These are phyloP conservation scores for Calidris pygmaea DNA, from an alignment of 2,113 vertebrate genomes.

Conservation along the genomic window DNA sequence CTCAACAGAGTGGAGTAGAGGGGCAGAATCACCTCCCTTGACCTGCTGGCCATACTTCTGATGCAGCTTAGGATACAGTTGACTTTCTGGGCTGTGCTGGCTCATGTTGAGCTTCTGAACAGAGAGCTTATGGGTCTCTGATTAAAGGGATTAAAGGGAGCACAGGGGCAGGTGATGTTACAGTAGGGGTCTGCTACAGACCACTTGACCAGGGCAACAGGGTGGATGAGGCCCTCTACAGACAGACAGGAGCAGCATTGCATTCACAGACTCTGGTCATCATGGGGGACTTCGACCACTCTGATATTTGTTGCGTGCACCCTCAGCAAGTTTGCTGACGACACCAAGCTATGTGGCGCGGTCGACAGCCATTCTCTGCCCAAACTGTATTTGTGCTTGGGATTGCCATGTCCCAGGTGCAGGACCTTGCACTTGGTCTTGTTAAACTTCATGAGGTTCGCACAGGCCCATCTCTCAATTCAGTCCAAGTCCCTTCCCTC, in stretches of 20 bases:
- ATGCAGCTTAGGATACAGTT: neutral
- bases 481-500: neutral
- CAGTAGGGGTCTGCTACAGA: no score
- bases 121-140: no score
- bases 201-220: no score
- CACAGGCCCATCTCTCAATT: neutral
- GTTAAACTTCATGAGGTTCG: neutral
- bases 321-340: no score
- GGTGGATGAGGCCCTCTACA: no score
- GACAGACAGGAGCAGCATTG: no score
- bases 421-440: neutral
- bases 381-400: neutral
- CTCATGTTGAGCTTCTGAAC: neutral
- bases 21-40: neutral
- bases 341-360: no score
- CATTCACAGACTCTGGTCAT: no score
- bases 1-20: neutral
- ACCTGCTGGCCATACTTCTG: neutral
- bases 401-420: neutral
- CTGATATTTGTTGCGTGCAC: no score
- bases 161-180: no score
- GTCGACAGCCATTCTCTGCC: neutral
- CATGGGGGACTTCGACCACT: no score
- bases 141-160: no score
- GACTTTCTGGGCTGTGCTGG: neutral